Evolutionary conservation across 1,140 invertebrate species (phyloP).

Genomic region (Drosophila murphyi): DNA sequence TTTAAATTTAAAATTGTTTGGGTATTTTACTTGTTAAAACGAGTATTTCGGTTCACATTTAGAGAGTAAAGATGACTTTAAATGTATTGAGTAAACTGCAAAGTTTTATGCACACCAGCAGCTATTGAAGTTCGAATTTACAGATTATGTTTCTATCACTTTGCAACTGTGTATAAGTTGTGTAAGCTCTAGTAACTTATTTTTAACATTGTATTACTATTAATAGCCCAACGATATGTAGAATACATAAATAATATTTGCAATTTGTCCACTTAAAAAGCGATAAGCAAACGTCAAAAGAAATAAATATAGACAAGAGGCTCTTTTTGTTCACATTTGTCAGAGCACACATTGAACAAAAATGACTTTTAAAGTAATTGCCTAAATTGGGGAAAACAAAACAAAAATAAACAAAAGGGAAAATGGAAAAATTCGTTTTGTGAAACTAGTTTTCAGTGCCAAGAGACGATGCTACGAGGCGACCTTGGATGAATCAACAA

Average conservation of each 20-base stretch:
- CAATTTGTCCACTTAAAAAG: slow-evolving; percentile 7
- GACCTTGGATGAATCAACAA: slow-evolving; percentile 56
- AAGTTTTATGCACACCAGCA: too few relatives aligned
- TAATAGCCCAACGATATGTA: not conserved
- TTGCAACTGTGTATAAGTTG: too few relatives aligned
- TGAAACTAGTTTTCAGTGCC: slow-evolving; percentile 27
- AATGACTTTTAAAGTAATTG: slow-evolving; percentile 33
- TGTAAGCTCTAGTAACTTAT: too few relatives aligned
- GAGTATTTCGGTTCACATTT: too few relatives aligned
- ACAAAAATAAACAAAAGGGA: slow-evolving; percentile 6
- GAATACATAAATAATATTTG: slow-evolving; percentile 14
- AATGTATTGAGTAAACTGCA: too few relatives aligned
- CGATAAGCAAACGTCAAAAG: slow-evolving; percentile 4
- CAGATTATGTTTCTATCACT: too few relatives aligned
- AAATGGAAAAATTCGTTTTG: slow-evolving; percentile 12
- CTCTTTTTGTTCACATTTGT: slow-evolving; percentile 3
- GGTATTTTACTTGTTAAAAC: too few relatives aligned
- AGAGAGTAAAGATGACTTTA: too few relatives aligned
- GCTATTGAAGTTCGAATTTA: too few relatives aligned
- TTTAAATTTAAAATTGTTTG: too few relatives aligned
- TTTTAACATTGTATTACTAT: too few relatives aligned
- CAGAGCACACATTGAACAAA: slow-evolving; percentile 5
- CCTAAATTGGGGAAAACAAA: slow-evolving; percentile 1
- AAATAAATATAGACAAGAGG: not conserved
- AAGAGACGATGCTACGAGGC: slow-evolving; percentile 23